Evolutionary conservation across 2,797 vertebrate species (phyloP), one percentile per base, ranked within the genome.

Genomic region (Prionace glauca): DNA sequence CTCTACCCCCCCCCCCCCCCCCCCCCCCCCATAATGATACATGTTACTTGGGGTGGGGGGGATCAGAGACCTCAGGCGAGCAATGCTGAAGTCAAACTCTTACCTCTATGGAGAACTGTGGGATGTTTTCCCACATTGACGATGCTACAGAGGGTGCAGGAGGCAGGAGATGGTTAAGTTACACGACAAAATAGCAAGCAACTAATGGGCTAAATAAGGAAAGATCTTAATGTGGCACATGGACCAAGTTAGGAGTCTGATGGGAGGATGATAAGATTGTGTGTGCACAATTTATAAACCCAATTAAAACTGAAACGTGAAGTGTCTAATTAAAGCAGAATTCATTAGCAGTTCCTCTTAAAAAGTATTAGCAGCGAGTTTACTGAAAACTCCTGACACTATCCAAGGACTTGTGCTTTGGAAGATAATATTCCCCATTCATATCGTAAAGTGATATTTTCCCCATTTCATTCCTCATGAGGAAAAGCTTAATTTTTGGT

Each of bases 251-350:
- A 88, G 0, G 41, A 92, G 90, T 67, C 90, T 67, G 90, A 92
- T 92, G 90, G 65, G 90, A 67, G 90, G 90, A 92, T 67, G 36
- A n/a, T 62, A 92, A 67, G 36, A 92, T 91, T 67, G 67, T 67
- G n/a, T 92, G n/a, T 92, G 62, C 67, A 67, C 90, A 67, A 92
- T 92, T 92, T 67, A 67, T n/a, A 67, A 92, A 92, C 90, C 90
- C 90, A 92, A 92, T 92, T 92, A 92, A 92, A 92, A 92, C 90
- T 67, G 90, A 92, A 92, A 67, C 67, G n/a, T 41, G 65, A 67
- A 67, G 32, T 92, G 90, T 67, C 90, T 92, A 92, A 92, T 92
- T 92, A 92, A 67, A 65, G 62, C 90, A 67, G 90, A 92, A 92
- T 92, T 92, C 90, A 92, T 92, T 92, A 92, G 36, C 90, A 92